Evolutionary conservation across 2,797 vertebrate species (phyloP).

Genomic region (Brachyrhaphis roseni): DNA sequence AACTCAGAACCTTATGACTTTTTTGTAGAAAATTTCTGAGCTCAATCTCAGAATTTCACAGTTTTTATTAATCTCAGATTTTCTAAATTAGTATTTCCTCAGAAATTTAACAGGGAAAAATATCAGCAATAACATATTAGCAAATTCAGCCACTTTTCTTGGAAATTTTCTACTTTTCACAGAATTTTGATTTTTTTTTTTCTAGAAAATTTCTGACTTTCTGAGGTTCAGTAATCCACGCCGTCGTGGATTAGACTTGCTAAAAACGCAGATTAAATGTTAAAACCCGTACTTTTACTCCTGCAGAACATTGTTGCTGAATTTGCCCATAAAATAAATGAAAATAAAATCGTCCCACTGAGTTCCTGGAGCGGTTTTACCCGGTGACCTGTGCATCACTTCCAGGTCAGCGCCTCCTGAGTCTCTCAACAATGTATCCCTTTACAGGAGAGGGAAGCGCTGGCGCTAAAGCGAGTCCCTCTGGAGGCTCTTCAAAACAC

Average conservation of each 20-base stretch:
- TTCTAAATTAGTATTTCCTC: too few relatives aligned
- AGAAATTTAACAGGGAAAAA: too few relatives aligned
- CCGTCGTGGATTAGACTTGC: not conserved
- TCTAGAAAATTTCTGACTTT: too few relatives aligned
- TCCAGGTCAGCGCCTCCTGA: conserved; percentile 62
- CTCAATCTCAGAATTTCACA: too few relatives aligned
- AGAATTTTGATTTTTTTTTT: not conserved
- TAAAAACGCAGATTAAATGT: not conserved
- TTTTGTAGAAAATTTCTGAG: too few relatives aligned
- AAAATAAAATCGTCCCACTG: not conserved
- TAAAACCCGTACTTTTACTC: not conserved
- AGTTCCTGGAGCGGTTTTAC: conserved; percentile 11
- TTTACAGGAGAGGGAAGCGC: conserved; percentile 57
- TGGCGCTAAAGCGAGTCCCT: conserved; percentile 53
- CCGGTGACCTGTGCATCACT: conserved; percentile 56
- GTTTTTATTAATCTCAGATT: too few relatives aligned
- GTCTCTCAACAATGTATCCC: conserved; percentile 67
- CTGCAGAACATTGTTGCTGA: not conserved
- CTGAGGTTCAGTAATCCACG: too few relatives aligned
- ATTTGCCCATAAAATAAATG: not conserved
- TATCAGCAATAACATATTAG: too few relatives aligned
- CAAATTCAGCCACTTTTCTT: too few relatives aligned
- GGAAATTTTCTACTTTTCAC: too few relatives aligned
- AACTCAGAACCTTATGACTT: too few relatives aligned
- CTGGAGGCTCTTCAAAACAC: conserved; percentile 74